phyloP scores from a whole-genome alignment of 2,113 vertebrate species.

The Cichladusa arquata region DNA sequence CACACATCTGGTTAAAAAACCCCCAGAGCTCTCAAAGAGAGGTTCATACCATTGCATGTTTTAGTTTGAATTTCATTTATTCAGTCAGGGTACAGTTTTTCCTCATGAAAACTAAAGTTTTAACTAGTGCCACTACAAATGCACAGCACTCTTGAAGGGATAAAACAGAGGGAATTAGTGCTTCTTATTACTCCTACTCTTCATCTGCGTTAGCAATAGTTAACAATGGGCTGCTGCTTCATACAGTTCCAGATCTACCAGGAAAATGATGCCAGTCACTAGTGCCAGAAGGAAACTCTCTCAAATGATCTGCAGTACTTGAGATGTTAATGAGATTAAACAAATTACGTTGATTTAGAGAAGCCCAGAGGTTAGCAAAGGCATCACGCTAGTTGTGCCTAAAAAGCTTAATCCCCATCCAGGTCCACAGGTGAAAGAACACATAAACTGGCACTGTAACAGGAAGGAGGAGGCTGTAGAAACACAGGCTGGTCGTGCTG shows the following conservation, averaged over 20 bases:
- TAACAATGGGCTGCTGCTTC: neutral
- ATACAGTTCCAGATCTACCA: neutral
- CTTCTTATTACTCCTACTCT: neutral
- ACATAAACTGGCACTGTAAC: slow-evolving; percentile 91
- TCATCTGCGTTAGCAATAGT: neutral
- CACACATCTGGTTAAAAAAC: neutral
- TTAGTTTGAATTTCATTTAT: neutral
- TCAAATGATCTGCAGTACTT: neutral
- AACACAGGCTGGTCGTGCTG: slow-evolving; percentile 85
- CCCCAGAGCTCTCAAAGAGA: neutral
- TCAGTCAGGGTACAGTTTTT: neutral
- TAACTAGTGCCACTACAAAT: neutral
- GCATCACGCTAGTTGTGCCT: slow-evolving; percentile 83
- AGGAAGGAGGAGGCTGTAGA: slow-evolving; percentile 93
- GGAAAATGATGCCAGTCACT: neutral
- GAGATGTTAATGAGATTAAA: neutral
- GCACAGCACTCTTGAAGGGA: neutral
- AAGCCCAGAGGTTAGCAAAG: neutral
- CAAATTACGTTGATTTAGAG: neutral
- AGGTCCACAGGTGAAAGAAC: slow-evolving; percentile 95
- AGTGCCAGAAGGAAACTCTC: neutral
- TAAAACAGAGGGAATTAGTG: neutral
- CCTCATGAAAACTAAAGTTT: fast-evolving
- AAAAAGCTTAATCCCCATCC: slow-evolving; percentile 97
- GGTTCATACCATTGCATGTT: neutral